phyloP scores from a whole-genome alignment of 2,888 invertebrate genomes.

The Eupithecia abbreviata region DNA sequence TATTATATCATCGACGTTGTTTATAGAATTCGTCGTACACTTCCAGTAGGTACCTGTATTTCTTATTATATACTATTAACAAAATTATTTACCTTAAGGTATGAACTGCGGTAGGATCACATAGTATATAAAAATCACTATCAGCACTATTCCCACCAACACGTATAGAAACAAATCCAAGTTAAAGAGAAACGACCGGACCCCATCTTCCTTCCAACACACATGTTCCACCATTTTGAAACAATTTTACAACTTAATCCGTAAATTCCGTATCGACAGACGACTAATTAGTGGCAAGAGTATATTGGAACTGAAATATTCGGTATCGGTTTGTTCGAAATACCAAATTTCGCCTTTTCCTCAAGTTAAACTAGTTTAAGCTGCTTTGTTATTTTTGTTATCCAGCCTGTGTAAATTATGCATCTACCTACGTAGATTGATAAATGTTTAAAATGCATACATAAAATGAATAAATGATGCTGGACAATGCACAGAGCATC shows the following conservation, averaged over 20 bases:
- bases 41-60: too few species aligned
- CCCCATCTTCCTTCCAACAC: slow-evolving; percentile 44
- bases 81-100: slow-evolving; percentile 37
- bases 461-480: neutral
- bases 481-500: neutral
- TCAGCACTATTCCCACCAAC: slow-evolving; percentile 51
- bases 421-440: neutral
- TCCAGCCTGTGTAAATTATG: neutral
- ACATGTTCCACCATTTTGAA: slow-evolving; percentile 6
- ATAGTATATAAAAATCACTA: slow-evolving; percentile 64
- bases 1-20: too few species aligned
- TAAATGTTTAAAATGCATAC: neutral
- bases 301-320: neutral
- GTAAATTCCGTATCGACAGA: neutral
- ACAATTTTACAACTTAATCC: slow-evolving; percentile 16
- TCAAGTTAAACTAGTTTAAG: neutral
- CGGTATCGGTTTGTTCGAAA: neutral
- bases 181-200: slow-evolving; percentile 57
- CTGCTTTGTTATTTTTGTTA: neutral
- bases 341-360: neutral
- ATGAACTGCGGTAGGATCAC: slow-evolving; percentile 42
- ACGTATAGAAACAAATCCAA: slow-evolving; percentile 65
- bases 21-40: too few species aligned
- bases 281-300: neutral
- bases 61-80: too few species aligned